Evolutionary conservation across 1,140 invertebrate species (phyloP), one percentile per base, ranked within the genome.

Genomic region (Sitophilus oryzae): DNA sequence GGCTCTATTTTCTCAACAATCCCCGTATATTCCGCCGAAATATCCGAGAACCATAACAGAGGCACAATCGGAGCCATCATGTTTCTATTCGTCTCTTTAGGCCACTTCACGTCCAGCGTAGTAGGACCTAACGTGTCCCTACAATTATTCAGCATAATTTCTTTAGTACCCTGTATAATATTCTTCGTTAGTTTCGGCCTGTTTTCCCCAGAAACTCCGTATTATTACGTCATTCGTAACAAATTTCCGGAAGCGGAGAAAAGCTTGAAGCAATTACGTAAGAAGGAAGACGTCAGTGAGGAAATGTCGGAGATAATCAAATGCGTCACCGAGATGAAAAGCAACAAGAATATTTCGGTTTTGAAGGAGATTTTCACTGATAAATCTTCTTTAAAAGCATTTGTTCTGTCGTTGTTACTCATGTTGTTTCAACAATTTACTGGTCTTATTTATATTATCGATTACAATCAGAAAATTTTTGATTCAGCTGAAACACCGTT

Each of bases 401-500:
- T 92, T 45, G 72, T 84, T 38, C 20, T 81, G 86, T 34, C 82
- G 80, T 0, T 84, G 48, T 77, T 79, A 1, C 71, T 91, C 34
- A 82, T 87, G 49, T 69, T 79, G 45, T 82, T 86, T 68, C 86
- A 88, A 62, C 86, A 88, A 68, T 73, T 90, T 9, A 83, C 81
- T 1, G 89, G 89, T 11, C 87, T 87, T 62, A 90, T 89, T 67
- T 84, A 85, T 1, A 83, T 93, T 2, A 77, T 90, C n/a, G 88
- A 90, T 68, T 91, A 88, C 68, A 81, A 86, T 59, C 79, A 83
- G 25, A 75, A 73, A 1, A 91, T 88, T 63, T 91, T 87, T 62
- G 62, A 71, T 1, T 74, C 75, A 2, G 77, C 86, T 4, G 77
- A 80, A 0, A 79, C 77, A 0, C 37, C 62, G 0, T 50, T 89